Percentiles rank a stretch among this genome's conserved stretches.
Conservation (phyloP, 2,113 vertebrate species). For the Tyrannus savana region DNA sequence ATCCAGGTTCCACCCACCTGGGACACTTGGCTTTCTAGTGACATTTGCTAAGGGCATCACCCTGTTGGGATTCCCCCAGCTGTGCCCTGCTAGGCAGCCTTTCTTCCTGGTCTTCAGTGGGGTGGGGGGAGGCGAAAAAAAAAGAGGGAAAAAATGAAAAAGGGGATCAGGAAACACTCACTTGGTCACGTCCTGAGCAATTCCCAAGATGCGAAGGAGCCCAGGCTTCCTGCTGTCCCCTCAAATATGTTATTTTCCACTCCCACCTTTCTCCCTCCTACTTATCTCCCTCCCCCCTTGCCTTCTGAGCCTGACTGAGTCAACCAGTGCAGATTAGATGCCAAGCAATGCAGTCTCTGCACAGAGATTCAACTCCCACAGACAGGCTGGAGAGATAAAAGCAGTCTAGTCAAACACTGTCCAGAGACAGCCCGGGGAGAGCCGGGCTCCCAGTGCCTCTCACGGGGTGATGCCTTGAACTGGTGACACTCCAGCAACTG, state of each 20-base stretch:
- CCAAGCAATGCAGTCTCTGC: conserved; percentile 18
- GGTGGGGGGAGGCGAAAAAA: not conserved
- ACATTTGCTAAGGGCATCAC: not conserved
- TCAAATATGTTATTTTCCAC: conserved; percentile 45
- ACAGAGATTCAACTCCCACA: conserved; percentile 45
- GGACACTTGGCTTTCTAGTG: not conserved
- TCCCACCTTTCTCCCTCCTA: conserved; percentile 46
- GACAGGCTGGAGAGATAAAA: conserved; percentile 42
- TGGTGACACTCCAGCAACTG: not conserved
- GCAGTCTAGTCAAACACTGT: conserved; percentile 45
- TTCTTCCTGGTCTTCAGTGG: not conserved
- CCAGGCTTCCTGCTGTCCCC: conserved; percentile 46
- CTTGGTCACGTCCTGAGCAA: conserved; percentile 43
- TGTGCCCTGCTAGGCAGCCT: not conserved
- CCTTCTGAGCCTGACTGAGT: conserved; percentile 45
- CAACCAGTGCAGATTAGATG: conserved; percentile 50
- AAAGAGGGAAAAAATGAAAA: not conserved
- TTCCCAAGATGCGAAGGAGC: not conserved
- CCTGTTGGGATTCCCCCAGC: not conserved
- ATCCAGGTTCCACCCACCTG: not conserved
- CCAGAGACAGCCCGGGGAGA: conserved; percentile 23
- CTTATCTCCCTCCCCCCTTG: conserved; percentile 40
- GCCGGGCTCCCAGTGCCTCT: not conserved
- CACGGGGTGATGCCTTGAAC: not conserved
- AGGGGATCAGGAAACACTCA: conserved; percentile 6